A percentile compares a stretch with the other conserved stretches of the same genome.
Conservation (phyloP, 2,888 invertebrate species). For the Himalopsyche anomala region DNA sequence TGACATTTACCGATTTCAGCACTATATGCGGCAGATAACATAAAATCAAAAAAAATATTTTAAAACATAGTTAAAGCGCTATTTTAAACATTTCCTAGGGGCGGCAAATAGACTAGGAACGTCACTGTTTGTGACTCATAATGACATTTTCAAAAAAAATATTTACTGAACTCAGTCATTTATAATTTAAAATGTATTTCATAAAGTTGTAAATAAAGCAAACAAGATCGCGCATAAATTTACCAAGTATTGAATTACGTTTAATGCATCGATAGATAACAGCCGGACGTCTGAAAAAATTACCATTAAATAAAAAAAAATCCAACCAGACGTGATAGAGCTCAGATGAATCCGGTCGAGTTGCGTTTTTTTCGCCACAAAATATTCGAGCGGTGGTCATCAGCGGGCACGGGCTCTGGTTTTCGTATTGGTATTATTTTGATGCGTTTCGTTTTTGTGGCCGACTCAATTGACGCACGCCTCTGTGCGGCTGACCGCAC, state of each 20-base stretch:
- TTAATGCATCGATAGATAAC: slow-evolving; percentile 10
- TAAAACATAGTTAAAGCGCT: no score
- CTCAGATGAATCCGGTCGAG: slow-evolving; percentile 17
- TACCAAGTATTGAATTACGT: not conserved
- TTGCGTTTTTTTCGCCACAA: slow-evolving; percentile 14
- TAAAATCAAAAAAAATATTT: no score
- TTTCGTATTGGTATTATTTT: slow-evolving; percentile 15
- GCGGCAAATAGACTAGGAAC: no score
- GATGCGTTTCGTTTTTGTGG: slow-evolving; percentile 14
- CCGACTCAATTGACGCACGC: slow-evolving; percentile 48
- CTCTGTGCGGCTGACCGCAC: slow-evolving; percentile 52
- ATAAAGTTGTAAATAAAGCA: no score
- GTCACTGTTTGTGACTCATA: no score
- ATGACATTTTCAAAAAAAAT: no score
- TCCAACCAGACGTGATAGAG: not conserved
- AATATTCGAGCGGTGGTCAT: slow-evolving; percentile 9
- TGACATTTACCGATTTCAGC: no score
- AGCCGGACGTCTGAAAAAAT: slow-evolving; percentile 8
- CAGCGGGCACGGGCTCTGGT: slow-evolving; percentile 1
- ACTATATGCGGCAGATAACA: no score
- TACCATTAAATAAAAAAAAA: not conserved
- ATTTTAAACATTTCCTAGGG: no score
- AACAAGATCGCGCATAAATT: not conserved
- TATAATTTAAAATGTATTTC: no score
- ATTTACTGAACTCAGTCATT: no score